Percentiles rank a stretch among this genome's conserved stretches.
These are phyloP conservation scores for Acropora tenuis DNA, from an alignment of 64 coral and sea anemone genomes.

Conservation along the genomic window DNA sequence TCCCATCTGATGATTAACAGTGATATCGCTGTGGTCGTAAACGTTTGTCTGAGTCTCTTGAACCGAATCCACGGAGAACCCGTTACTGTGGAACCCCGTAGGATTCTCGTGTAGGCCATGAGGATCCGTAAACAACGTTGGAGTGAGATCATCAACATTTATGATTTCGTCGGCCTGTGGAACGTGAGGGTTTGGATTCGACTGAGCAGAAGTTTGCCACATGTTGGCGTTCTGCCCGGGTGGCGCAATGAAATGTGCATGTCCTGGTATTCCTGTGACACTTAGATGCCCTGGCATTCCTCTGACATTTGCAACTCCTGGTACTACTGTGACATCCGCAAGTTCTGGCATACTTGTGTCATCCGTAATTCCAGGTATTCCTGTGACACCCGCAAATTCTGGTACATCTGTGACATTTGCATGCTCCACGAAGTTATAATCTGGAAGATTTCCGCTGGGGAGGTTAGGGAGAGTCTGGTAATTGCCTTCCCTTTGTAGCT, in stretches of 20 bases:
- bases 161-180: not conserved
- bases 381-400: not conserved
- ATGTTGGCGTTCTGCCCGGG: slow-evolving; percentile 6
- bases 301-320: not conserved
- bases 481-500: not conserved
- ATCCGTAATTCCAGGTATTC: too few species aligned
- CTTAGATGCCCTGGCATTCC: too few species aligned
- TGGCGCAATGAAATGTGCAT: not conserved
- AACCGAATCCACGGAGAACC: not conserved
- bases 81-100: not conserved
- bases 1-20: not conserved
- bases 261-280: slow-evolving; percentile 5
- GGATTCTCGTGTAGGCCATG: not conserved
- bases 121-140: slow-evolving; percentile 4
- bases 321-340: too few species aligned
- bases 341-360: not conserved
- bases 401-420: not conserved
- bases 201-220: not conserved
- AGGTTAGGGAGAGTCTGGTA: not conserved
- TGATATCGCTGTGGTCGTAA: not conserved
- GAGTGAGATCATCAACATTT: slow-evolving; percentile 30
- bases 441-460: not conserved
- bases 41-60: not conserved
- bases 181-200: not conserved
- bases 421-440: not conserved